Evolutionary conservation across 2,888 invertebrate genomes (phyloP), one percentile per base, ranked within the genome.

Genomic region (Ormyrus labotus): DNA sequence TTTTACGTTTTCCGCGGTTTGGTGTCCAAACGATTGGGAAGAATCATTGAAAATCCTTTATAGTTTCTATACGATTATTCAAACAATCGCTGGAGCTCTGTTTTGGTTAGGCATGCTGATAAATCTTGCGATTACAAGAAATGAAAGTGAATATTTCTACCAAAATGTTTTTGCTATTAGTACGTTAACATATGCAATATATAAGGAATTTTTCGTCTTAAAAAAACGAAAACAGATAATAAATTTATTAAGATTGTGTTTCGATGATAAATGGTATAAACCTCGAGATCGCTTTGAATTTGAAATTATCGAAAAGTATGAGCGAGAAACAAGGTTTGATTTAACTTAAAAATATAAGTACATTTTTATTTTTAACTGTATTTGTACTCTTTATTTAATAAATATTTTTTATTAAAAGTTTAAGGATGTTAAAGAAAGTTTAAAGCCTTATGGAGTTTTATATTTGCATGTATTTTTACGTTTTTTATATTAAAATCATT

Each of bases 1-100:
- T 19, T 65, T 74, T 10, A 78, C 70, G 2, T 48, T 65, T 48
- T 78, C 48, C 7, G 78, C 76, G 47, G 72, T 79, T 9, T 81
- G 81, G 81, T 79, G 63, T 53, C 78, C 76, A 0, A 63, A n/a
- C n/a, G 67, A 81, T 53, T 81, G 81, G 75, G 67, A 61, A 8
- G 13, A 47, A 51, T 47, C 13, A 11, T 6, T 19, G 11, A 81
- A 78, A 67, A 19, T 19, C n/a, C 47, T 55, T 13, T 81, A 81
- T 50, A 51, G 6, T 6, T 50, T 63, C 8, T 81, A 70, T n/a
- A 57, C 70, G 58, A 5, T 57, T 3, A 13, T 65, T 50, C 48
- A 34, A 65, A 45, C 50, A 53, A 70, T 53, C 5, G 51, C 71
- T 60, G 78, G 65, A 61, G 2, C 74, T 60, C 34, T 76, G 57